These are phyloP conservation scores for Ictidomys tridecemlineatus DNA, from an alignment of 2,113 vertebrate genomes.

Conservation along the genomic window DNA sequence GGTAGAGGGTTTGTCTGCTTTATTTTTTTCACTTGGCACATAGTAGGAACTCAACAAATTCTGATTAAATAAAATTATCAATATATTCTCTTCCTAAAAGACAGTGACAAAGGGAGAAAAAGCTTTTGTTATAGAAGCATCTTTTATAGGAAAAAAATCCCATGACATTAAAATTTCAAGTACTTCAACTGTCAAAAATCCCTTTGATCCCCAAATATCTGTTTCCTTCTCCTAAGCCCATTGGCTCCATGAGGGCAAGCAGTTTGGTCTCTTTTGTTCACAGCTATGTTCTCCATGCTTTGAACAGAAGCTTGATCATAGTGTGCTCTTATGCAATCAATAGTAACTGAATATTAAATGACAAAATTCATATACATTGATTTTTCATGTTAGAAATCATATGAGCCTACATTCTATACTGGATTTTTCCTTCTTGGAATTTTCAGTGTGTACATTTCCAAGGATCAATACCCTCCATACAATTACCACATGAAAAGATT, in stretches of 20 bases:
- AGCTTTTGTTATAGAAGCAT: neutral
- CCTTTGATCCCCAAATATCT: neutral
- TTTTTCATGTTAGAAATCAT: neutral
- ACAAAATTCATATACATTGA: neutral
- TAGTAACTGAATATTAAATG: neutral
- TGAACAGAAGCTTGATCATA: neutral
- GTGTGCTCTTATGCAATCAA: neutral
- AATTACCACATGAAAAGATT: neutral
- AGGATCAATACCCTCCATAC: neutral
- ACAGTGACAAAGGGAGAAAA: neutral
- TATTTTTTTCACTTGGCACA: neutral
- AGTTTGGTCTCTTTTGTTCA: neutral
- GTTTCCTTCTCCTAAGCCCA: neutral
- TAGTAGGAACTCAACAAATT: neutral
- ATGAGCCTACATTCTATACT: neutral
- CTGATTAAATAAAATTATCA: neutral
- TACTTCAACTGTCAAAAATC: neutral
- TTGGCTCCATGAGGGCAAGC: neutral
- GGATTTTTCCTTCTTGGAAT: neutral
- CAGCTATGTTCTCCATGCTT: neutral
- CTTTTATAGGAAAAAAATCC: neutral
- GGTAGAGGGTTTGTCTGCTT: neutral
- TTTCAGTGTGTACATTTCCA: neutral
- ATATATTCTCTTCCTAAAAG: neutral
- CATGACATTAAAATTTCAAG: constrained; percentile 2